Percentiles rank a stretch among this genome's conserved stretches.
These are phyloP conservation scores for Scolopax bukidnonensis DNA, from an alignment of 2,797 vertebrate genomes.

Conservation along the genomic window DNA sequence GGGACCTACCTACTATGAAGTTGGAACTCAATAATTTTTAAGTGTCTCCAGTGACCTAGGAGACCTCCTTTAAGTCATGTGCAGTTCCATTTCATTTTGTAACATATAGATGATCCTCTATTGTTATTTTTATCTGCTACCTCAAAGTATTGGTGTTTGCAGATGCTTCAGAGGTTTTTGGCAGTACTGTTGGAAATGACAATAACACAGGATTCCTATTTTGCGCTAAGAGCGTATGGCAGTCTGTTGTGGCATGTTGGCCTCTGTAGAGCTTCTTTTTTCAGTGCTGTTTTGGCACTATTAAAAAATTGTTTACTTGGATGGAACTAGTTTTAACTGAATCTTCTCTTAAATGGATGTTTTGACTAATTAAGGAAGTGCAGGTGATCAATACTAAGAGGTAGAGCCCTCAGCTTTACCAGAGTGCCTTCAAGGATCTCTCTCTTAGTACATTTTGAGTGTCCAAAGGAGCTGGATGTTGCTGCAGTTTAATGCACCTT, in stretches of 20 bases:
- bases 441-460: not conserved
- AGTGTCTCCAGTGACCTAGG: not conserved
- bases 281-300: constrained; percentile 25
- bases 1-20: not conserved
- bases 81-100: not conserved
- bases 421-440: not conserved
- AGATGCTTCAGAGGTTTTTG: constrained; percentile 53
- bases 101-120: not conserved
- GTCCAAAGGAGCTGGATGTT: not conserved
- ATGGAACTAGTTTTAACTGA: not conserved
- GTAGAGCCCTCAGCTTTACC: not conserved
- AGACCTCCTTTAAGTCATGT: not conserved
- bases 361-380: not conserved
- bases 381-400: not conserved
- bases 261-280: constrained; percentile 57
- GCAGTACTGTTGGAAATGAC: constrained; percentile 40
- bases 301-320: not conserved
- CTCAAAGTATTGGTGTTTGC: constrained; percentile 19
- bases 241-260: constrained; percentile 51
- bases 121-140: constrained; percentile 33
- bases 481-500: not conserved
- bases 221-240: constrained; percentile 36
- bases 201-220: constrained; percentile 34
- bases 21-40: not conserved
- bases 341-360: not conserved